Evolutionary conservation across 2,797 vertebrate genomes (phyloP), one percentile per base, ranked within the genome.

Genomic region (Danio aesculapii): DNA sequence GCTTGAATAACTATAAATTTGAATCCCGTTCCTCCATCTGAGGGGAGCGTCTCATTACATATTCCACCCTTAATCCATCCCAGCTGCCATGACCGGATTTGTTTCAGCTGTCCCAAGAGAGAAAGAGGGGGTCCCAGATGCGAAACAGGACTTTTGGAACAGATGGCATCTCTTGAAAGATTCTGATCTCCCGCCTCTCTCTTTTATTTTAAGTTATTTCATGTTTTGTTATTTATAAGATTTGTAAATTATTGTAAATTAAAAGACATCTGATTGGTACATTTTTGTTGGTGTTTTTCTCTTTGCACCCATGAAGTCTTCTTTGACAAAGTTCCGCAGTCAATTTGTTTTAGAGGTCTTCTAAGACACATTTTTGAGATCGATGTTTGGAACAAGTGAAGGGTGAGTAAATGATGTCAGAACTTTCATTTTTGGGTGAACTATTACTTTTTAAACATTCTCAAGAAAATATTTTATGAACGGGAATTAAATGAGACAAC

Each of bases 61-160:
- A 90, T 91, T 91, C 85, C 77, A 44, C 82, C 84, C 71, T 85
- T 93, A 91, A 92, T 91, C 90, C 89, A 84, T 77, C 85, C 81
- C 93, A 93, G 92, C 92, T 92, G 92, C 88, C 86, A 87, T 83
- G 79, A 75, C 87, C 86, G 88, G 91, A 92, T 92, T 92, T 87
- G 84, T 86, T 90, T 92, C 92, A 93, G 87, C 90, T 92, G 91
- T 90, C 89, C 87, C 88, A 4, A 73, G 74, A 41, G 62, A 47
- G 44, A 62, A 49, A 55, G 8, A 6, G n/a, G 71, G n/a, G 71
- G 62, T 86, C 79, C 83, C 84, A 83, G 77, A 75, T 76, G 74
- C 63, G 12, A 73, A 64, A 16, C 21, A 59, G 53, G 49, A 87
- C 81, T 86, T 81, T 79, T 10, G 0, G 70, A 85, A 83, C 93